These are phyloP conservation scores for Geotrypetes seraphini DNA, from an alignment of 2,797 vertebrate species.

Conservation along the genomic window DNA sequence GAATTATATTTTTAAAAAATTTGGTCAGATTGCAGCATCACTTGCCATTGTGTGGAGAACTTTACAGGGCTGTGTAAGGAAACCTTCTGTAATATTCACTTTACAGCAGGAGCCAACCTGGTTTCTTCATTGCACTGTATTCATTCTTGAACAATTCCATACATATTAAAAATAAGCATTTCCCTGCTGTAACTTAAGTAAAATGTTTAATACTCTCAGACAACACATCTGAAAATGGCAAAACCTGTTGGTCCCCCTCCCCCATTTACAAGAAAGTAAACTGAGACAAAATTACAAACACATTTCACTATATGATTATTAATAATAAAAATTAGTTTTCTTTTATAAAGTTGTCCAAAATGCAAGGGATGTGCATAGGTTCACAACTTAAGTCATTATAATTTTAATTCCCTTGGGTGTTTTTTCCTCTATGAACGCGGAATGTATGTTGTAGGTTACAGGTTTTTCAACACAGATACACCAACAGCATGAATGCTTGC, in stretches of 20 bases:
- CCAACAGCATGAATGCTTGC: conserved; percentile 85
- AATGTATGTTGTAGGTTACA: conserved; percentile 85
- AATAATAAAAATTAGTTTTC: conserved; percentile 81
- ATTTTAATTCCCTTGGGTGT: conserved; percentile 66
- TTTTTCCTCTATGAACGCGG: conserved; percentile 77
- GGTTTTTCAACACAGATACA: conserved; percentile 79
- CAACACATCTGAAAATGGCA: conserved; percentile 84
- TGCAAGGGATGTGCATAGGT: conserved; percentile 94
- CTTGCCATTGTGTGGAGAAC: conserved; percentile 78
- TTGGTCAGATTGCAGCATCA: conserved; percentile 85
- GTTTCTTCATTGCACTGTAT: conserved; percentile 66
- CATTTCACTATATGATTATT: conserved; percentile 88
- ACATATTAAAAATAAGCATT: conserved; percentile 83
- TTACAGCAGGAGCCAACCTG: conserved; percentile 72
- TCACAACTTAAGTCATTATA: conserved; percentile 63
- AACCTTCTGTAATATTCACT: conserved; percentile 67
- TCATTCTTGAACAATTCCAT: conserved; percentile 86
- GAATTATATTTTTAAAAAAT: conserved; percentile 86
- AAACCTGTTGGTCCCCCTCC: conserved; percentile 68
- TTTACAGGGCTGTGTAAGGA: conserved; percentile 86
- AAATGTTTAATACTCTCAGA: conserved; percentile 91
- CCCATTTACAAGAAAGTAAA: conserved; percentile 79
- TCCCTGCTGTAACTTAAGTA: conserved; percentile 67
- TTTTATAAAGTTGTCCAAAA: conserved; percentile 86
- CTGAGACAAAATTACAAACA: conserved; percentile 89